Conservation (phyloP, 2,888 invertebrate species). For the Autographa pulchrina region DNA sequence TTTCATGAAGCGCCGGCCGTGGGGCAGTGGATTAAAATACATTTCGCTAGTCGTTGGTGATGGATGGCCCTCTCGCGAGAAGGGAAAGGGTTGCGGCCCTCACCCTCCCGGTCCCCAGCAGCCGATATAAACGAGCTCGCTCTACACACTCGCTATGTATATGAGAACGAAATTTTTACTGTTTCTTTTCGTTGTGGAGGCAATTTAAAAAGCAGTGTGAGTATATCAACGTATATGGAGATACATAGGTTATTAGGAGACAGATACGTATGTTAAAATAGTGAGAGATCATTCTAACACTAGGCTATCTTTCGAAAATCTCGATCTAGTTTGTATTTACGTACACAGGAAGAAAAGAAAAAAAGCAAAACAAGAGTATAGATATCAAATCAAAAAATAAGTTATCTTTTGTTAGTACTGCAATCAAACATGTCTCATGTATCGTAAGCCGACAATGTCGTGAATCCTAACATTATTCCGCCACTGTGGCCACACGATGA, state of each 20-base stretch:
- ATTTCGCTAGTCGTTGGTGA: slow-evolving; percentile 85
- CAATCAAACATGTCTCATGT: neutral
- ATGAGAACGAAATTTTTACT: slow-evolving; percentile 74
- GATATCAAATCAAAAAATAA: neutral
- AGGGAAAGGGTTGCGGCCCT: slow-evolving; percentile 81
- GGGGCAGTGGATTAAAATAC: slow-evolving; percentile 89
- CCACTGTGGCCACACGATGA: slow-evolving; percentile 32
- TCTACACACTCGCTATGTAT: slow-evolving; percentile 65
- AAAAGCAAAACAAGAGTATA: neutral
- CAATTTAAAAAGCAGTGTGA: neutral
- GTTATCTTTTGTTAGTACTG: neutral
- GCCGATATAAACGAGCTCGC: slow-evolving; percentile 32
- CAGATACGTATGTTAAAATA: too few relatives aligned
- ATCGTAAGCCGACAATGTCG: slow-evolving; percentile 1
- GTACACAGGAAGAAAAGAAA: neutral
- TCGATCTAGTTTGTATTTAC: neutral
- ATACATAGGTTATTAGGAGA: neutral
- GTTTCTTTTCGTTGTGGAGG: slow-evolving; percentile 27
- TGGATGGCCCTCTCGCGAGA: slow-evolving; percentile 75
- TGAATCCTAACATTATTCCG: neutral
- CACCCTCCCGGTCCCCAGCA: slow-evolving; percentile 28
- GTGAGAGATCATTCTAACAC: neutral
- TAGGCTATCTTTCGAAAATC: neutral
- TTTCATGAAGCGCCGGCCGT: slow-evolving; percentile 86
- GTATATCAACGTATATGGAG: neutral